These are phyloP conservation scores for Cremastinae sp. DNA, from an alignment of 2,888 invertebrate genomes.

Conservation along the genomic window DNA sequence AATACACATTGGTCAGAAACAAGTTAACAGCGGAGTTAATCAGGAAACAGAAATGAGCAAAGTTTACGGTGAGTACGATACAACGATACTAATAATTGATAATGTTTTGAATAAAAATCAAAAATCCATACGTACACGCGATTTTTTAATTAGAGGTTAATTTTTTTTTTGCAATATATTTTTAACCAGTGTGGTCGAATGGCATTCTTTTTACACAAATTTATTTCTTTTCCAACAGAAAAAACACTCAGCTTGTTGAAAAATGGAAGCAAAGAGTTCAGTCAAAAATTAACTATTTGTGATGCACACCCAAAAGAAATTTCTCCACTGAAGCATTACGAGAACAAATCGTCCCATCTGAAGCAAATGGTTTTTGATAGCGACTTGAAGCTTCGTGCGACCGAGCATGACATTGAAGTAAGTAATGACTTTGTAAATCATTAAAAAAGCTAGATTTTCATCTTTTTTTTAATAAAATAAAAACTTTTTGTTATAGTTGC, in stretches of 20 bases:
- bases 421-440: not conserved
- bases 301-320: constrained; percentile 49
- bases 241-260: constrained; percentile 70
- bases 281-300: constrained; percentile 61
- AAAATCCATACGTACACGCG: not conserved
- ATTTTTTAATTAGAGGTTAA: constrained; percentile 26
- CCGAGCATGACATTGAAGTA: constrained; percentile 66
- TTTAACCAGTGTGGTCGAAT: not conserved
- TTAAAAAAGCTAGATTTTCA: not conserved
- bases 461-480: constrained; percentile 9
- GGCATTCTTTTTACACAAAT: not conserved
- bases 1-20: constrained; percentile 71
- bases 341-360: constrained; percentile 39
- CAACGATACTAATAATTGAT: constrained; percentile 13
- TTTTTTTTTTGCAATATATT: not conserved
- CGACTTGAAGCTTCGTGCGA: constrained; percentile 66
- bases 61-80: constrained; percentile 71
- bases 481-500: constrained; percentile 58
- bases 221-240: constrained; percentile 61
- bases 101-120: not conserved
- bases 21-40: constrained; percentile 69
- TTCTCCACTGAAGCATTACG: constrained; percentile 18
- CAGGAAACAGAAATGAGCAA: constrained; percentile 71
- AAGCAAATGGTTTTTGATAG: constrained; percentile 72
- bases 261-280: constrained; percentile 67